phyloP scores from a whole-genome alignment of 2,113 vertebrate genomes.

The Halichoerus grypus region DNA sequence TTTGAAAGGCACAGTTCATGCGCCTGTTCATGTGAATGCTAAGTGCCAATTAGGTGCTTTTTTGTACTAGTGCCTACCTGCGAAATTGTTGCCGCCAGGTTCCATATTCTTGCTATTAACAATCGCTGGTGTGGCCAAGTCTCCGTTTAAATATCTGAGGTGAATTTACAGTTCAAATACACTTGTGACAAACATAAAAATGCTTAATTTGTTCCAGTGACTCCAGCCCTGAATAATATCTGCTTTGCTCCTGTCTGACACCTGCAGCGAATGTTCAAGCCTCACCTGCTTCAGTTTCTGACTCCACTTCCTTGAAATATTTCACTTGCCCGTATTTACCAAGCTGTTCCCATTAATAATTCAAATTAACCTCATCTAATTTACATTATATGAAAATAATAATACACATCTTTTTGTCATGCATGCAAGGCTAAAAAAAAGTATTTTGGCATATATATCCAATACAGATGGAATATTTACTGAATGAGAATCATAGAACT shows the following conservation, averaged over 20 bases:
- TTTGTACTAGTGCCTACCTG: slow-evolving; percentile 15
- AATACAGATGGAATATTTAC: background rate
- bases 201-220: background rate
- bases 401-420: background rate
- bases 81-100: background rate
- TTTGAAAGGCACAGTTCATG: background rate
- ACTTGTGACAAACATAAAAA: slow-evolving; percentile 11
- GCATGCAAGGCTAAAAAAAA: background rate
- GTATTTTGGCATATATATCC: background rate
- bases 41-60: background rate
- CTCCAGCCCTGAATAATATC: background rate
- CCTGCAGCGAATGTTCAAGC: background rate
- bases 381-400: background rate
- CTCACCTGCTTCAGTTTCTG: background rate
- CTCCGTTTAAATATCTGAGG: slow-evolving; percentile 28
- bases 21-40: slow-evolving; percentile 32
- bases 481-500: background rate
- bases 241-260: background rate
- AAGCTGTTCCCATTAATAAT: background rate
- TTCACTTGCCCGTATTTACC: background rate
- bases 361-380: background rate
- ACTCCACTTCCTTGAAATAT: background rate
- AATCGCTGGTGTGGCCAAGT: background rate
- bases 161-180: slow-evolving; percentile 30
- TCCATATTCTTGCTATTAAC: slow-evolving; percentile 13